Evolutionary conservation across 2,888 invertebrate species (phyloP), one percentile per base, ranked within the genome.

Genomic region (Cryptophagus acutangulus): DNA sequence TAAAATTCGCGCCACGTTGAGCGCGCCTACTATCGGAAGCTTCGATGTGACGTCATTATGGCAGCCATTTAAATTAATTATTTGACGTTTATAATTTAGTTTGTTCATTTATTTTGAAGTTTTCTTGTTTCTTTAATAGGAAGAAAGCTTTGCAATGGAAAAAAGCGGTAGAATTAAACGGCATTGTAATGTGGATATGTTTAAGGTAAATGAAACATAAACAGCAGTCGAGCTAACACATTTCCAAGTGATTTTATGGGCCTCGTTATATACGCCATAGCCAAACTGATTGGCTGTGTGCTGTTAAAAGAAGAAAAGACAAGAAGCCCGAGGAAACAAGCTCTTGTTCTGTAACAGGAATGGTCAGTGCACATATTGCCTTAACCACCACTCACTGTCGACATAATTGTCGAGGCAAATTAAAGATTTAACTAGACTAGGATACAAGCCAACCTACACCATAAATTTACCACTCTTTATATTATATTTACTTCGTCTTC

Each of bases 251-350:
- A 34, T 40, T 38, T 49, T 49, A 49, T 44, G 39, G 38, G 17
- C 20, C 43, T 41, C 43, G 40, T 47, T 44, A 49, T 43, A n/a
- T n/a, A 48, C 44, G 48, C 46, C 38, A n/a, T n/a, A 36, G 41
- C 33, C 39, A 28, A 38, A 43, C 41, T 43, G 50, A 50, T 50
- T 50, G 50, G 50, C 46, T 43, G n/a, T n/a, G n/a, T n/a, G 48
- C 42, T 44, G 47, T 41, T 35, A 36, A 26, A 40, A 39, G 42
- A 41, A 42, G 38, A 42, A 46, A 48, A 40, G 44, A 45, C 41
- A 44, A 46, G 37, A 50, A 48, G 42, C 42, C 38, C 44, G 42
- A 41, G 45, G 43, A 46, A 46, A 41, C 24, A 20, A n/a, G 6
- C 24, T 20, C 24, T 20, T 20, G 24, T 20, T 20, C 24, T 20